phyloP scores from a whole-genome alignment of 2,797 vertebrate genomes.

The Chiroxiphia lanceolata region DNA sequence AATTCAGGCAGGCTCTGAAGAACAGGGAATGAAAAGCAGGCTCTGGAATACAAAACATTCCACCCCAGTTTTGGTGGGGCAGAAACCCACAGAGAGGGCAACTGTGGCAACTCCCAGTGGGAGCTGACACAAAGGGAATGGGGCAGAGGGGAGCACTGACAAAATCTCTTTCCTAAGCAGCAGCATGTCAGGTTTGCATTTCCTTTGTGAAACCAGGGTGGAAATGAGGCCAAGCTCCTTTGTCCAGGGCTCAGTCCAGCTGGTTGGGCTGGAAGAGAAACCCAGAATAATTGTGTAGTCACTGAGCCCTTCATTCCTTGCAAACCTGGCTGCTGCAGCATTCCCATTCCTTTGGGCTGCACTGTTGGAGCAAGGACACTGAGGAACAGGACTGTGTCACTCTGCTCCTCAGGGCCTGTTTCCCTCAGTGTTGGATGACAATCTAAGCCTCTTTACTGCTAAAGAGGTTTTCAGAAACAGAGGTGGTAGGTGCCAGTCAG shows the following conservation, averaged over 20 bases:
- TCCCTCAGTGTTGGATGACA: not conserved
- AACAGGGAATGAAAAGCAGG: not conserved
- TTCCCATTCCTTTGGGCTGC: not conserved
- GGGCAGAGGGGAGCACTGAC: fast-evolving
- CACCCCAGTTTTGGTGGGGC: not conserved
- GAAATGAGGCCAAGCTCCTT: not conserved
- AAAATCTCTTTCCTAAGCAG: not conserved
- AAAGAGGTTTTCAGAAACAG: not conserved
- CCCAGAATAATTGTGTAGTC: not conserved
- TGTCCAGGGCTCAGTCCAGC: not conserved
- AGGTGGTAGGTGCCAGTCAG: not conserved
- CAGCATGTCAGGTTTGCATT: not conserved
- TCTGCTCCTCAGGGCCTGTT: not conserved
- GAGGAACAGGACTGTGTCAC: not conserved
- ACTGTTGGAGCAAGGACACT: not conserved
- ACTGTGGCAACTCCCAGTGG: not conserved
- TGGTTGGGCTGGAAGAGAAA: not conserved
- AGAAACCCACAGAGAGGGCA: not conserved
- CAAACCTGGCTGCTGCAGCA: not conserved
- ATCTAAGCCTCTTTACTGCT: not conserved
- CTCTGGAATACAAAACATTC: not conserved
- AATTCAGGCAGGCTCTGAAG: not conserved
- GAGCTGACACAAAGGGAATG: not conserved
- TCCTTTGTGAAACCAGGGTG: not conserved
- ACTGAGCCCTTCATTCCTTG: not conserved